These are phyloP conservation scores for Sinocyclocheilus rhinocerous DNA, from an alignment of 2,113 vertebrate genomes.

Conservation along the genomic window DNA sequence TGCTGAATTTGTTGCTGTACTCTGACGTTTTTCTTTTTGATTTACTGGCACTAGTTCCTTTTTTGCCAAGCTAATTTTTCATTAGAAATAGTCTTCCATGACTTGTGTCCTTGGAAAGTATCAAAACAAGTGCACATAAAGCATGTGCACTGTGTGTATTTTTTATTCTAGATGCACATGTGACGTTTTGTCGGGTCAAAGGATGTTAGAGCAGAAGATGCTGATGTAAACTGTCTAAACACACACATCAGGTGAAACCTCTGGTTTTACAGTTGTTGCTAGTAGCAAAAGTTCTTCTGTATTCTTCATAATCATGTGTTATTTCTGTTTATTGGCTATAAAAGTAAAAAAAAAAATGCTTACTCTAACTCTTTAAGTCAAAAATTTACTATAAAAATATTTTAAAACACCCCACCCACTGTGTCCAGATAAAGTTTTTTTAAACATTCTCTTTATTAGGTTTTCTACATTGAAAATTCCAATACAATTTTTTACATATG, in stretches of 20 bases:
- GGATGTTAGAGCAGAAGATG: slow-evolving; percentile 37
- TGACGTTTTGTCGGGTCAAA: not conserved
- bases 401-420: no score
- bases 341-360: no score
- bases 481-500: no score
- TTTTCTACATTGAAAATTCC: not conserved
- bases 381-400: no score
- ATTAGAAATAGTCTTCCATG: no score
- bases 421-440: no score
- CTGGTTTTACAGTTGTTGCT: slow-evolving; percentile 35
- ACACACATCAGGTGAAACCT: slow-evolving; percentile 41
- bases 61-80: no score
- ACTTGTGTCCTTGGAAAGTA: slow-evolving; percentile 38
- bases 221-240: slow-evolving; percentile 39
- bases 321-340: not conserved
- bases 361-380: not conserved
- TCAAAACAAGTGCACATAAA: slow-evolving; percentile 42
- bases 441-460: no score
- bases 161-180: not conserved
- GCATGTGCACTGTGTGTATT: not conserved
- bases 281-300: slow-evolving; percentile 17
- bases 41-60: not conserved
- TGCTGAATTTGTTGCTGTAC: not conserved
- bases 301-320: slow-evolving; percentile 35
- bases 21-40: not conserved